Base-by-base conservation (phyloP, 1,140 invertebrate genomes). In the Penaeus indicus region DNA sequence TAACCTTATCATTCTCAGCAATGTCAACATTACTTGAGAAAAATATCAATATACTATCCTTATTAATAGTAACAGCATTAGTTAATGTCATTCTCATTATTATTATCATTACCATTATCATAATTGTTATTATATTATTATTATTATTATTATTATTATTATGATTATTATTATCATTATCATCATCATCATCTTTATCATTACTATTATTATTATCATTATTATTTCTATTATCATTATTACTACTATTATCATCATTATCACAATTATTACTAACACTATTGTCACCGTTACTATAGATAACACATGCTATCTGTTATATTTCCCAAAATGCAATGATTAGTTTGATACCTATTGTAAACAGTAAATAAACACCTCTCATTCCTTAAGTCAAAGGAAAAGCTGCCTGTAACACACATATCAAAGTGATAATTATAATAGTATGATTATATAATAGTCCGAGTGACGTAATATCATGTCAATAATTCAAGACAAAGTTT, bases 121-220 rank as follows among this genome's bases (percentile, higher is more conserved):
- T 27, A 3, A 83, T 22, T 27, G 69, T 10, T 22, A 63, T 61
- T 27, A 83, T 83, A 0, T 1, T 32, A 32, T 32, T 32, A 83
- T 61, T 38, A 61, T 62, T 38, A 83, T 83, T 64, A 83, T 83
- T 8, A 83, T 38, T 38, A 83, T 83, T 22, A 61, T 83, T 83
- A n/a, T 64, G 16, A 67, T 42, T 22, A 61, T 67, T 0, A 83
- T 63, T 67, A 83, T 83, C 2, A 64, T 38, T 69, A 84, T 63
- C n/a, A 84, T 22, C 42, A 67, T 64, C 18, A 84, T 69, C 21
- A 64, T 47, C 21, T 10, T 69, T 2, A 69, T 38, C 16, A 69
- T 69, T 64, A 38, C 67, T 42, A 84, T 84, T n/a, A 84, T 47
- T 8, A 84, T 84, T 5, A 84, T 63, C 69, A 63, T 38, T 64